A percentile compares a stretch with the other conserved stretches of the same genome.
These are phyloP conservation scores for Galerucella calmariensis DNA, from an alignment of 2,888 invertebrate species.

Conservation along the genomic window DNA sequence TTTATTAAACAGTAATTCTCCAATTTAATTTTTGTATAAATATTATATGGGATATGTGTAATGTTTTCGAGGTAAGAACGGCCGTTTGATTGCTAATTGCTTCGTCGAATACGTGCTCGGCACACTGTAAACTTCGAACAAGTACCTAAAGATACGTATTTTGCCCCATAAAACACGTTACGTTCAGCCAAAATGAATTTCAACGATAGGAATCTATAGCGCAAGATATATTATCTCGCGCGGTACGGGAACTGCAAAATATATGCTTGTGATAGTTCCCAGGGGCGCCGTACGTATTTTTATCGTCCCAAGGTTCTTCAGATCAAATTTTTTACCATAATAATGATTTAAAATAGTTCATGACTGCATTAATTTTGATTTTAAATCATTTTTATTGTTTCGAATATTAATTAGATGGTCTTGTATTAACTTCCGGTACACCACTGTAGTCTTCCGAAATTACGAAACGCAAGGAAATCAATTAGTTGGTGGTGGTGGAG, in stretches of 20 bases:
- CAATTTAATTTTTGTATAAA: too few species aligned
- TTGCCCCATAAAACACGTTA: slow-evolving; percentile 32
- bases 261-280: background rate
- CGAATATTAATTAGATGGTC: background rate
- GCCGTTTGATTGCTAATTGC: slow-evolving; percentile 14
- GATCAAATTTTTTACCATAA: background rate
- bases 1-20: too few species aligned
- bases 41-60: background rate
- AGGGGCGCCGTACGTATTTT: background rate
- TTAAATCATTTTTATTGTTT: too few species aligned
- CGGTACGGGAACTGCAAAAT: slow-evolving; percentile 20
- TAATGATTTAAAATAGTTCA: background rate
- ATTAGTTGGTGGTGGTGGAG: slow-evolving; percentile 44
- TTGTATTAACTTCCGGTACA: background rate
- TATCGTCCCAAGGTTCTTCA: background rate
- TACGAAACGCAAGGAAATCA: slow-evolving; percentile 48
- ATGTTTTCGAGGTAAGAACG: slow-evolving; percentile 8
- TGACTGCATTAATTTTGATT: too few species aligned
- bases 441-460: slow-evolving; percentile 37
- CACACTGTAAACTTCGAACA: slow-evolving; percentile 28
- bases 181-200: slow-evolving; percentile 31
- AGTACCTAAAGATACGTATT: slow-evolving; percentile 32
- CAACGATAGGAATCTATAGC: slow-evolving; percentile 31
- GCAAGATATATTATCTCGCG: slow-evolving; percentile 25
- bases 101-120: slow-evolving; percentile 16